Evolutionary conservation across 1,140 invertebrate species (phyloP), one percentile per base, ranked within the genome.

Genomic region (Temnothorax nylanderi): DNA sequence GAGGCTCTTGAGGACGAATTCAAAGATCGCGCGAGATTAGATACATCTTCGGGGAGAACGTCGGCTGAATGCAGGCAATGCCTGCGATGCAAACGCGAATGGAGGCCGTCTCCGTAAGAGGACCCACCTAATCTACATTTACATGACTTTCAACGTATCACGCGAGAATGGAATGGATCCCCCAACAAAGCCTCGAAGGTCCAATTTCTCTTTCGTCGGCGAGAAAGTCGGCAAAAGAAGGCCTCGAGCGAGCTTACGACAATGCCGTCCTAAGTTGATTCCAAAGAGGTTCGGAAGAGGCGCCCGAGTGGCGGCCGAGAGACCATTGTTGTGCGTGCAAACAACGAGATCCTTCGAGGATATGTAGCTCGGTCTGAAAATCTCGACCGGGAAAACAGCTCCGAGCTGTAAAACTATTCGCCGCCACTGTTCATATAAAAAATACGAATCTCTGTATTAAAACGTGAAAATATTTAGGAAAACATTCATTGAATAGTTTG

Each of bases 51-150:
- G 34, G 32, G n/a, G 54, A 54, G n/a, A 77, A 80, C 21, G 54
- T 47, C 41, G 41, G 13, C 41, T 60, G 80, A 84, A 84, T 75
- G 80, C n/a, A n/a, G n/a, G 80, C 69, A 74, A 84, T 84, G 71
- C 21, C 41, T 26, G 41, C 34, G 47, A 84, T 41, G 69, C 54
- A 74, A 74, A 37, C 71, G 47, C 34, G 56, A 76, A 74, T 32
- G 49, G 60, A 41, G 37, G 32, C 44, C 62, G 13, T 44, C 49
- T 16, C 49, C 82, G 32, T 74, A 81, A 82, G 82, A 81, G 84
- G 84, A 76, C 88, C 88, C 88, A 54, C 41, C 85, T 87, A 87
- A 90, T 90, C 77, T 89, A 88, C 88, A 89, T 90, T 90, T 89
- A 84, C 88, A 87, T 89, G 64, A 77, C 69, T 81, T 67, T 75